These are phyloP conservation scores for Acrocephalus kingi DNA, from an alignment of 2,113 vertebrate genomes.

Conservation along the genomic window DNA sequence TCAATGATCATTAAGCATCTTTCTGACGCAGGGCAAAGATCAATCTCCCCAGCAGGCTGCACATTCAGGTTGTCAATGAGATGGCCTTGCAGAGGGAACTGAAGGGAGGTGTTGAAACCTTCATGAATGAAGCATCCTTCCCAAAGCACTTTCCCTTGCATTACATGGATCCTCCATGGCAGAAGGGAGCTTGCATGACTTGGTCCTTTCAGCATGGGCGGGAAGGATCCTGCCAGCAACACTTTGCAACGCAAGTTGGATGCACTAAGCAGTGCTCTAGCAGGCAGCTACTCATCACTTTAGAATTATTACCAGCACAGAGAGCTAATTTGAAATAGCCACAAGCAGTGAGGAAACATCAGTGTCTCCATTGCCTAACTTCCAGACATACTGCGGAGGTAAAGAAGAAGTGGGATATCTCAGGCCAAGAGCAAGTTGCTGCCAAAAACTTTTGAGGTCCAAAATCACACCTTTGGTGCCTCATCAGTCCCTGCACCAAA, in stretches of 20 bases:
- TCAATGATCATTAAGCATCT: background rate
- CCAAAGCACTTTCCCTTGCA: background rate
- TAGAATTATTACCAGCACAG: background rate
- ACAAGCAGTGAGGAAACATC: background rate
- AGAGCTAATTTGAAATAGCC: background rate
- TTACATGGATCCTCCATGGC: background rate
- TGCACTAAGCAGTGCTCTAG: background rate
- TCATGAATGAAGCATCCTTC: background rate
- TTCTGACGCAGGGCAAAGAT: background rate
- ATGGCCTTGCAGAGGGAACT: background rate
- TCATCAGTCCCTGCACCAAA: fast-evolving
- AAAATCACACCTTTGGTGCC: background rate
- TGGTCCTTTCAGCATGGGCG: background rate
- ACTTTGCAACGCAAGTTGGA: background rate
- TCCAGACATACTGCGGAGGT: background rate
- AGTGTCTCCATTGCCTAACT: background rate
- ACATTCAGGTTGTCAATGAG: background rate
- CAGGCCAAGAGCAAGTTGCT: background rate
- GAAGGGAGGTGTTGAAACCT: background rate
- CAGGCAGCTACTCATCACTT: background rate
- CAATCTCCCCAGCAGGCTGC: background rate
- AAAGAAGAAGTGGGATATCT: background rate
- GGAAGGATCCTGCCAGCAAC: background rate
- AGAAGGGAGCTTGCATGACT: background rate
- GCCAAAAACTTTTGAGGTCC: background rate